Conservation (phyloP, 1,140 invertebrate species). For the Trichoplusia ni region DNA sequence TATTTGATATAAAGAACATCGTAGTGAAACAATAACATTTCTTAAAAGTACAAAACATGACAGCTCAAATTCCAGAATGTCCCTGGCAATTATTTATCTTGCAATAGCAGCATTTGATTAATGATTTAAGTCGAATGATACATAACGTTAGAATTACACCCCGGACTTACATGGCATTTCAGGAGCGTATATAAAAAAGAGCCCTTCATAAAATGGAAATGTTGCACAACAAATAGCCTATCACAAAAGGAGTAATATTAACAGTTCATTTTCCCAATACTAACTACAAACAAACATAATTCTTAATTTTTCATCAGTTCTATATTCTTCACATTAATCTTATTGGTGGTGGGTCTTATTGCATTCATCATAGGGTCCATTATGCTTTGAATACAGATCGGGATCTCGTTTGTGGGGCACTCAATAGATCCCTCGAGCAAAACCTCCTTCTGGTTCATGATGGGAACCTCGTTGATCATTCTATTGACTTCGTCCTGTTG, state of each 20-base stretch:
- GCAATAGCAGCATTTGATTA: too few relatives aligned
- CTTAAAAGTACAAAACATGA: too few relatives aligned
- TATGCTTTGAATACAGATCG: constrained; percentile 67
- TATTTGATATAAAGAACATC: too few relatives aligned
- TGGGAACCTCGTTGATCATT: constrained; percentile 62
- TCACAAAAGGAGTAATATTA: background rate
- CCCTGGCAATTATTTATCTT: too few relatives aligned
- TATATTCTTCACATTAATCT: constrained; percentile 79
- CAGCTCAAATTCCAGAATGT: too few relatives aligned
- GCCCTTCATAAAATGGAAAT: too few relatives aligned
- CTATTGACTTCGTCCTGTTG: constrained; percentile 68
- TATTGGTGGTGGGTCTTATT: constrained; percentile 65
- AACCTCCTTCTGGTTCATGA: constrained; percentile 64
- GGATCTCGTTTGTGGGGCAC: constrained; percentile 48
- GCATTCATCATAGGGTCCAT: constrained; percentile 78
- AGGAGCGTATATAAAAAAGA: background rate
- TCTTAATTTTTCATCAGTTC: constrained; percentile 76
- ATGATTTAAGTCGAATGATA: too few relatives aligned
- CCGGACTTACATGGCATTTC: background rate
- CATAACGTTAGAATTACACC: too few relatives aligned
- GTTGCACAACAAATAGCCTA: constrained; percentile 10
- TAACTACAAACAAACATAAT: background rate
- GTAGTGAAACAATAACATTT: too few relatives aligned
- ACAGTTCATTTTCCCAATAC: too few relatives aligned
- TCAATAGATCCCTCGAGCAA: constrained; percentile 46